These are phyloP conservation scores for Cataglyphis rosenhaueri DNA, from an alignment of 2,888 invertebrate genomes.

Conservation along the genomic window DNA sequence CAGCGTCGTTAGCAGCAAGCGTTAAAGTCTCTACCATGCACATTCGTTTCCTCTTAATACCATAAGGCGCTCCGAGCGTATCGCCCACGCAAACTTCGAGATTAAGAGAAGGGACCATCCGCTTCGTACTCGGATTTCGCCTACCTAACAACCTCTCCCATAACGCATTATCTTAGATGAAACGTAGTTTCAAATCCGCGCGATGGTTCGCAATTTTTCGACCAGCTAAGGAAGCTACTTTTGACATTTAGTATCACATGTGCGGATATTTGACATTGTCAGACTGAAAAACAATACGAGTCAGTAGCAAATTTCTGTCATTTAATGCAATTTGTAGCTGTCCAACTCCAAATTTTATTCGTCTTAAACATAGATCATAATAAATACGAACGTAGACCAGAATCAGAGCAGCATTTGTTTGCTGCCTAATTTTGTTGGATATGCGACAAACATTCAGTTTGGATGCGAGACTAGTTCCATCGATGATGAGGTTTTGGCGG, in stretches of 20 bases:
- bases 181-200: neutral
- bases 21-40: conserved; percentile 38
- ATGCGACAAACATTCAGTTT: conserved; percentile 15
- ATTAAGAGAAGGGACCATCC: conserved; percentile 34
- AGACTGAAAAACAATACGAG: neutral
- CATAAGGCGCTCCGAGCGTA: conserved; percentile 24
- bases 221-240: neutral
- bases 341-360: neutral
- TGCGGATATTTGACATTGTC: neutral
- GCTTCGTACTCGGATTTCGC: conserved; percentile 43
- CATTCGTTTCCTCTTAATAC: conserved; percentile 44
- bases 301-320: neutral
- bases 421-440: conserved; percentile 26
- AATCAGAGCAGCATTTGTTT: neutral
- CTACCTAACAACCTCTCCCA: conserved; percentile 38
- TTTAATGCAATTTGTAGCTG: neutral
- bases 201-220: neutral
- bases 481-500: conserved; percentile 45
- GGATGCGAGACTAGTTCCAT: conserved; percentile 8
- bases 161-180: conserved; percentile 34
- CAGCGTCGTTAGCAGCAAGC: conserved; percentile 49
- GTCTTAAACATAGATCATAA: neutral
- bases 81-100: conserved; percentile 35
- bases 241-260: neutral
- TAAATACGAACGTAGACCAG: neutral